Conservation (phyloP, 2,113 vertebrate species). For the Progne subis region DNA sequence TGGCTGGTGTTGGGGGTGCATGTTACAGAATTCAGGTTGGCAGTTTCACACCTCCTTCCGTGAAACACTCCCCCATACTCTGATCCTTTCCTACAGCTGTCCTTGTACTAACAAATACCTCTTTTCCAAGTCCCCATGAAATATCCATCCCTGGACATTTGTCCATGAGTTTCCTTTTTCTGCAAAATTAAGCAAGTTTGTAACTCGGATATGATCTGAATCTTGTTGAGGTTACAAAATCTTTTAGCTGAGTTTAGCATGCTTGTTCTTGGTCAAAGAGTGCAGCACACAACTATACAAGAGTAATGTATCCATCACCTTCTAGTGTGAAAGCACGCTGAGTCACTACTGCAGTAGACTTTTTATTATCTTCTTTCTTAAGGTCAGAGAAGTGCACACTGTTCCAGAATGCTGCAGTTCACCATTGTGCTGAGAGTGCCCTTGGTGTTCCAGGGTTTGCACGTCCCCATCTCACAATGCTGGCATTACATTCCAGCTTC, state of each 20-base stretch:
- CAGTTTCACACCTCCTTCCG: background rate
- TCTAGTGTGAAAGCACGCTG: background rate
- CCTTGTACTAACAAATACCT: background rate
- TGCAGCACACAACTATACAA: background rate
- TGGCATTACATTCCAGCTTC: background rate
- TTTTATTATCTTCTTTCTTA: background rate
- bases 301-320: background rate
- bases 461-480: accelerated
- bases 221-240: background rate
- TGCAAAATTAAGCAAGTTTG: background rate
- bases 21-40: background rate
- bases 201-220: background rate
- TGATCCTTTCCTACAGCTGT: background rate
- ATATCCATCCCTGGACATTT: background rate
- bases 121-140: background rate
- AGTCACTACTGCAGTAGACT: background rate
- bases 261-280: background rate
- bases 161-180: background rate
- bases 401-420: background rate
- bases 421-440: background rate
- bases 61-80: background rate
- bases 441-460: background rate
- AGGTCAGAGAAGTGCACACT: background rate
- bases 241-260: background rate
- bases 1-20: background rate